Percentiles rank a stretch among this genome's conserved stretches.
Evolutionary conservation across 2,113 vertebrate species (phyloP).

Genomic region (Gasterosteus aculeatus): DNA sequence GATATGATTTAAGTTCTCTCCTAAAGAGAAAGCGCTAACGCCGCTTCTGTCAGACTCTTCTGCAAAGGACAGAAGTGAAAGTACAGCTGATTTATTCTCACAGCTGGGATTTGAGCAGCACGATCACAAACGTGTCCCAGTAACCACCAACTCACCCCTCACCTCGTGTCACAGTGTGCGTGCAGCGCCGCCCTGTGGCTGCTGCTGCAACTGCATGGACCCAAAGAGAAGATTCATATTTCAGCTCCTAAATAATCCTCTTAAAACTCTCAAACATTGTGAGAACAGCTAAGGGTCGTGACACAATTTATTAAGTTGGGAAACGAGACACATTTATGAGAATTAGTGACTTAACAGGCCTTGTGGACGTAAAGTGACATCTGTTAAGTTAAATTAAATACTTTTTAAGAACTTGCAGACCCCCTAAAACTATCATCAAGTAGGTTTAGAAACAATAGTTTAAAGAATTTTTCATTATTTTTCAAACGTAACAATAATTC

Average conservation of each 20-base stretch:
- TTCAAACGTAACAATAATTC: neutral
- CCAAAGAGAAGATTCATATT: neutral
- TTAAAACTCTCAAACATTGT: neutral
- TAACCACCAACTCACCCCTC: conserved; percentile 1
- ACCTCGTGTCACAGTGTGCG: neutral
- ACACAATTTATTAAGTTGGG: neutral
- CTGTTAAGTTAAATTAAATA: too few relatives aligned
- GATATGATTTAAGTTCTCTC: neutral
- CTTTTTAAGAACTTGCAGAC: neutral
- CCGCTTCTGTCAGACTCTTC: neutral
- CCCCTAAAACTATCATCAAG: neutral
- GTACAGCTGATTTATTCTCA: neutral
- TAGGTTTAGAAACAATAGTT: neutral
- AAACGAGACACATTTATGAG: neutral
- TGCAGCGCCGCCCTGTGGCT: conserved; percentile 43
- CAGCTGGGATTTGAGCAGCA: neutral
- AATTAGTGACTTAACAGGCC: neutral
- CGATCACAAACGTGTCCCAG: conserved; percentile 4
- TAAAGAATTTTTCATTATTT: neutral
- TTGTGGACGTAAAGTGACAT: neutral
- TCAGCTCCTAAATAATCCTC: neutral
- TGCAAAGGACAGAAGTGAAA: neutral
- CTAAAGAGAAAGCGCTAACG: neutral
- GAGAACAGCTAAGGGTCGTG: neutral
- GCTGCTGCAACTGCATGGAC: neutral